Conservation (phyloP, 2,797 vertebrate genomes). For the Cossypha caffra region DNA sequence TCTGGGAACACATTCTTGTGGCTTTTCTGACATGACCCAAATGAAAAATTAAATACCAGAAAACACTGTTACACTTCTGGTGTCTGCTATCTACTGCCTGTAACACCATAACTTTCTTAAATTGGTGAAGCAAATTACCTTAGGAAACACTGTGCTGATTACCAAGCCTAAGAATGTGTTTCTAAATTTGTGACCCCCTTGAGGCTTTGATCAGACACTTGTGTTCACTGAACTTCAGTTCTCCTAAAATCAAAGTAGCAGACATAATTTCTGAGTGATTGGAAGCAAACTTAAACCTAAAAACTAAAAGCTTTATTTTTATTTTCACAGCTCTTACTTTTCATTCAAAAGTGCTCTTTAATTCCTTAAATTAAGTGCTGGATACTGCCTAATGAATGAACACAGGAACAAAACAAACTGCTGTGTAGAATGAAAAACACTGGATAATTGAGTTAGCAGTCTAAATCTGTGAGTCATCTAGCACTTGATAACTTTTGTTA, state of each 20-base stretch:
- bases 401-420: background rate
- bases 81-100: background rate
- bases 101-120: background rate
- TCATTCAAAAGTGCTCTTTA: background rate
- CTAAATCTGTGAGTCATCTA: background rate
- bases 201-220: background rate
- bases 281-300: background rate
- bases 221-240: background rate
- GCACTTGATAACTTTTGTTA: background rate
- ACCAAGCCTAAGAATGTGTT: background rate
- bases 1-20: background rate
- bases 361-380: background rate
- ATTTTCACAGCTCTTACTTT: background rate
- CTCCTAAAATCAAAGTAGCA: background rate
- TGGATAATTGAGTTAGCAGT: background rate
- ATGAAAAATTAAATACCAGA: background rate
- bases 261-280: background rate
- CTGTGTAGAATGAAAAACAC: background rate
- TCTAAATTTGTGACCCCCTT: background rate
- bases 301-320: background rate
- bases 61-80: background rate
- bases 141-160: background rate
- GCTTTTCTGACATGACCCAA: background rate
- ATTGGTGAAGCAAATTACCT: background rate
- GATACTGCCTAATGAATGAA: background rate